A percentile compares a stretch with the other conserved stretches of the same genome.
These are phyloP conservation scores for Hemicentrotus pulcherrimus DNA, from an alignment of 35 echinoderm and acorn worm genomes.

Conservation along the genomic window DNA sequence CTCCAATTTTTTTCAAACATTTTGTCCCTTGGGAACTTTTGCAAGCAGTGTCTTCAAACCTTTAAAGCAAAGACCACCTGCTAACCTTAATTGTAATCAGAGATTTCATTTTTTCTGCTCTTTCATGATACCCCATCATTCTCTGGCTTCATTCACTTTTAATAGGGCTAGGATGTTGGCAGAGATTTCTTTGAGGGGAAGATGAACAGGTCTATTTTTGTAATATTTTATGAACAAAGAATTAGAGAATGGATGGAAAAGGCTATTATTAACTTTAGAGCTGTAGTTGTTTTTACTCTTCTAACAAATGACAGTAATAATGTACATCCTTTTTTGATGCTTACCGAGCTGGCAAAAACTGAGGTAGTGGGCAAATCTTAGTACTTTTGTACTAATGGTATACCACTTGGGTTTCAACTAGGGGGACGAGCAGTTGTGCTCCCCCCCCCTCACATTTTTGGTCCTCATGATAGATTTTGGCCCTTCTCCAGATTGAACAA, in stretches of 20 bases:
- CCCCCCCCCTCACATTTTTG: no score
- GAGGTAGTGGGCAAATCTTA: no score
- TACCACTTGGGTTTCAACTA: no score
- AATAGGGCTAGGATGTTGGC: background rate
- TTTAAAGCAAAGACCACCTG: background rate
- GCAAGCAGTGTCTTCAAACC: background rate
- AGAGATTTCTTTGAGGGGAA: background rate
- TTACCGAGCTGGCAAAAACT: no score
- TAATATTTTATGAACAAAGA: background rate
- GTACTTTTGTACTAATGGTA: no score
- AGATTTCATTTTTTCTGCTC: no score
- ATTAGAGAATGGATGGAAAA: background rate
- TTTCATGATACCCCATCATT: no score
- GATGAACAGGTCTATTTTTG: slow-evolving; percentile 10
- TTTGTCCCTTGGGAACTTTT: no score
- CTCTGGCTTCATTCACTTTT: no score
- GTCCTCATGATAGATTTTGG: background rate
- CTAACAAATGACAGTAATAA: background rate
- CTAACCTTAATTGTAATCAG: background rate
- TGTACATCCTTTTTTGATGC: background rate
- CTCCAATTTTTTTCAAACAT: no score
- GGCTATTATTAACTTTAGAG: background rate
- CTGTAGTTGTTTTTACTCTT: background rate
- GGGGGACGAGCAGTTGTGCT: no score
- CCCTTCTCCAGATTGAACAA: background rate